Evolutionary conservation across 23 tunicate genomes (phyloP).

Genomic region (Halocynthia aurantium): DNA sequence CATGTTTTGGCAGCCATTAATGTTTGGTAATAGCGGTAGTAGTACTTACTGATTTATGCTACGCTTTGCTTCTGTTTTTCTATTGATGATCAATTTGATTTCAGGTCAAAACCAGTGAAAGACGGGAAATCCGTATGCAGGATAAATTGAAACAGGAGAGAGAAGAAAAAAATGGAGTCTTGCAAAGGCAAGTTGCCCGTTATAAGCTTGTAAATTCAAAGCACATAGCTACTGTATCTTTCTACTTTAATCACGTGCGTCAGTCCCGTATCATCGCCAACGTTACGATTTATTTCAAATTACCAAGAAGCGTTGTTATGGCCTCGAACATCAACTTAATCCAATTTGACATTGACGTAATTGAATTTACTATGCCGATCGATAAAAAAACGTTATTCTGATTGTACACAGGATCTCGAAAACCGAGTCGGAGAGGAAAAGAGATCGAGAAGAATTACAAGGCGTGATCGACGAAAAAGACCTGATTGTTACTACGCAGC

Average conservation of each 20-base stretch:
- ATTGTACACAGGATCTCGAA: slow-evolving; percentile 11
- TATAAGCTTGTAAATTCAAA: neutral
- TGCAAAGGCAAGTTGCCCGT: slow-evolving; percentile 16
- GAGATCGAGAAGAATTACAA: slow-evolving; percentile 34
- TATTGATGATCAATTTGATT: neutral
- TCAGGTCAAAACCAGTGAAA: slow-evolving; percentile 16
- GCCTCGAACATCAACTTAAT: too few species aligned
- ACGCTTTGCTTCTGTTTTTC: neutral
- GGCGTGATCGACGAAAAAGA: slow-evolving; percentile 36
- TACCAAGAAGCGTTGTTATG: too few species aligned
- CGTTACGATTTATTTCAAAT: too few species aligned
- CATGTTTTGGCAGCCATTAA: neutral
- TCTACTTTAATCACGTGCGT: too few species aligned
- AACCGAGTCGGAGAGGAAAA: slow-evolving; percentile 20
- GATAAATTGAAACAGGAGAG: slow-evolving; percentile 14
- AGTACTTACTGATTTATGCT: neutral
- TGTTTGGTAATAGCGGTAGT: neutral
- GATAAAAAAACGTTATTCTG: too few species aligned
- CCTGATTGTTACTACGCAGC: slow-evolving; percentile 20
- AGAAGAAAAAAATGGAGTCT: neutral
- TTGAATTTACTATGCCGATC: too few species aligned
- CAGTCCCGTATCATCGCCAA: too few species aligned
- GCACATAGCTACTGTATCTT: too few species aligned
- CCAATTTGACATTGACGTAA: too few species aligned
- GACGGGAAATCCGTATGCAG: slow-evolving; percentile 14